Evolutionary conservation across 2,888 invertebrate species (phyloP).

Genomic region (Harmothoe impar): DNA sequence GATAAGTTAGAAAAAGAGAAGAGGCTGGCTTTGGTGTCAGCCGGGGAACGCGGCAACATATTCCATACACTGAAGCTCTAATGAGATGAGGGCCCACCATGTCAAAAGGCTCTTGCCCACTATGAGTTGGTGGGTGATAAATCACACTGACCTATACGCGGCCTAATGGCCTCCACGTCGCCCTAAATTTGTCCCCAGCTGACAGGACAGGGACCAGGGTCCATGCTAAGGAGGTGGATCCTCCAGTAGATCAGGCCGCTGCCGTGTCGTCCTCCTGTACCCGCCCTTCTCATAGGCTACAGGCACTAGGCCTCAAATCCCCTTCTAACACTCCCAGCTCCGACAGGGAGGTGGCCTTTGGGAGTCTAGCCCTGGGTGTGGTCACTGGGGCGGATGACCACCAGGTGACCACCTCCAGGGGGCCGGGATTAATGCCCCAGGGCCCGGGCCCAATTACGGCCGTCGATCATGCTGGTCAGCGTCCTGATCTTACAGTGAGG

Average conservation of each 20-base stretch:
- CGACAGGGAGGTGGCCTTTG: not conserved
- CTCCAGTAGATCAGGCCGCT: not conserved
- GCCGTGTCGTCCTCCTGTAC: not conserved
- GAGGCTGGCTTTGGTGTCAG: too few relatives aligned
- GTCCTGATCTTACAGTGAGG: not conserved
- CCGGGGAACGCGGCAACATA: too few relatives aligned
- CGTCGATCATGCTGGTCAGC: not conserved
- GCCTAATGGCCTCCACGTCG: not conserved
- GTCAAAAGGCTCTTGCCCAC: not conserved
- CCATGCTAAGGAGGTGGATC: constrained; percentile 35
- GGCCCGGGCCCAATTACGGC: not conserved
- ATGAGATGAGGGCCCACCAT: not conserved
- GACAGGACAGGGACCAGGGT: constrained; percentile 15
- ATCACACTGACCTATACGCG: not conserved
- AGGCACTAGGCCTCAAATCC: not conserved
- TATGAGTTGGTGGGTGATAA: not conserved
- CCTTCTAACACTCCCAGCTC: not conserved
- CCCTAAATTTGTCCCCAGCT: not conserved
- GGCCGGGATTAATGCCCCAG: not conserved
- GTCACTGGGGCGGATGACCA: constrained; percentile 27
- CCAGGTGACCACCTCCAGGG: constrained; percentile 5
- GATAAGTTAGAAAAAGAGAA: too few relatives aligned
- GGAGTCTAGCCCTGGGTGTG: constrained; percentile 9
- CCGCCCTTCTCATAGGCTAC: not conserved
- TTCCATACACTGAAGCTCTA: too few relatives aligned